phyloP scores from a whole-genome alignment of 1,140 invertebrate genomes.

The Polypedilum vanderplanki region DNA sequence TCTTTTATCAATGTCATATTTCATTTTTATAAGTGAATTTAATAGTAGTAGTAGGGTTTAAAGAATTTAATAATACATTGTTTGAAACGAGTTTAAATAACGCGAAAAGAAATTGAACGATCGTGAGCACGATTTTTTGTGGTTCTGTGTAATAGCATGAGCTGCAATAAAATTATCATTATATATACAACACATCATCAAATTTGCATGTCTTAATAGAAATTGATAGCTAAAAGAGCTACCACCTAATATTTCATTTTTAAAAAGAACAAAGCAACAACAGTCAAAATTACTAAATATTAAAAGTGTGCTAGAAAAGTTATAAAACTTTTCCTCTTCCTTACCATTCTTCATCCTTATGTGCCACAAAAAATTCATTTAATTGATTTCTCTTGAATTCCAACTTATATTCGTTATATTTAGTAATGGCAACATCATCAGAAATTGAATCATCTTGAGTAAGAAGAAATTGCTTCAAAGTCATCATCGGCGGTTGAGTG shows the following conservation, averaged over 20 bases:
- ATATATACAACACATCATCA: slow-evolving; percentile 9
- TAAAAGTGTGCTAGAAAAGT: not conserved
- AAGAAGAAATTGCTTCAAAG: slow-evolving; percentile 92
- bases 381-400: slow-evolving; percentile 94
- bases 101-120: slow-evolving; percentile 32
- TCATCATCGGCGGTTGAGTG: slow-evolving; percentile 90
- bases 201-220: not conserved
- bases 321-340: slow-evolving; percentile 37
- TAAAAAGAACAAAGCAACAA: not conserved
- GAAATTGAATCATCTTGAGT: slow-evolving; percentile 96
- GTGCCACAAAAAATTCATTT: slow-evolving; percentile 96
- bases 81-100: slow-evolving; percentile 44
- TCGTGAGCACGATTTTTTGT: not conserved
- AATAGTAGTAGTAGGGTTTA: not conserved
- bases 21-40: not conserved
- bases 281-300: not conserved
- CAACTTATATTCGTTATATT: slow-evolving; percentile 98
- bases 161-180: slow-evolving; percentile 14
- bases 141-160: not conserved
- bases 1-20: not conserved
- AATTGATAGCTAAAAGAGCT: not conserved
- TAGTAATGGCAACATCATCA: slow-evolving; percentile 92
- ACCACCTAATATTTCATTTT: not conserved
- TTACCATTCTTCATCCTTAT: slow-evolving; percentile 99
- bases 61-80: slow-evolving; percentile 32